Base-by-base conservation (phyloP, 2,888 invertebrate species). In the Biston stratarius region DNA sequence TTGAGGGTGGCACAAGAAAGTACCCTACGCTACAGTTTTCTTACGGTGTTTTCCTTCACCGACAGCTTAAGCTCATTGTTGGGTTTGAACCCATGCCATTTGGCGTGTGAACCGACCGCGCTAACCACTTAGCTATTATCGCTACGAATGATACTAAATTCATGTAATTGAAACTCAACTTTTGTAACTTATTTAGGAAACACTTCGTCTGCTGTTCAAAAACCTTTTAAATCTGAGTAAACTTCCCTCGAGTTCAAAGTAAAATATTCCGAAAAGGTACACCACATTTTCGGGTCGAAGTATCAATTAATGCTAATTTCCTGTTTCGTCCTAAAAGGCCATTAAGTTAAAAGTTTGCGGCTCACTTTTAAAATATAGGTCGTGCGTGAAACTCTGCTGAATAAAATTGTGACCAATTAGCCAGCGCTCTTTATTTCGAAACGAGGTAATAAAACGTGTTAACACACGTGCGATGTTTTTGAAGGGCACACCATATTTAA, bases 361-460 rank as follows among this genome's bases (percentile, higher is more conserved):
- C 38, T 61, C 53, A 58, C 44, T 60, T 63, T 59, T 63, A 45
- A 58, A 66, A 66, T 61, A 12, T 66, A 61, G 61, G 61, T 61
- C 66, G 66, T 14, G 61, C 51, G 24, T 58, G 58, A 53, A 56
- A 40, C 48, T 48, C 48, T 24, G 6, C 11, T 12, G 36, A 58
- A 38, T n/a, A 42, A 34, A 24, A 38, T 52, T 33, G 8, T 40
- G 38, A 61, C 49, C 38, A 52, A 58, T 61, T 66, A 58, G 40
- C 38, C 12, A 3, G 34, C 5, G 7, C 33, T 33, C 12, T 33
- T 11, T n/a, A 53, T 14, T 53, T 7, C 11, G 38, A 11, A 40
- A 38, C 38, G 15, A 6, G 38, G 38, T 10, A 15, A 8, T 15
- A 15, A 15, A 14, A 14, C n/a, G n/a, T 38, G 9, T 38, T 9